phyloP scores from a whole-genome alignment of 2,888 invertebrate genomes.

The Xestobium rufovillosum region DNA sequence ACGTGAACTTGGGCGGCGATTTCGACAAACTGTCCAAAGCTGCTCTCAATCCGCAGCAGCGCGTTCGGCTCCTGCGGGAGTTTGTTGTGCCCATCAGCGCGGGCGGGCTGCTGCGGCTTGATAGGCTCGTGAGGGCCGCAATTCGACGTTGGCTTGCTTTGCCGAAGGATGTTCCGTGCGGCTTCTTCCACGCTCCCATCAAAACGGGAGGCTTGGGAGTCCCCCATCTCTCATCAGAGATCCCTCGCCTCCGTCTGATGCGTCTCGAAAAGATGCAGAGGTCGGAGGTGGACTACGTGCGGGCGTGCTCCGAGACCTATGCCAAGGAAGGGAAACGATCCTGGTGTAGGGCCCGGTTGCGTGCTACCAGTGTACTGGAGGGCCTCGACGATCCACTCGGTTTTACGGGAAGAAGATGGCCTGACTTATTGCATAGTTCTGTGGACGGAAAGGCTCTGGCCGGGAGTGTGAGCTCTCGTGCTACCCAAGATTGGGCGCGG shows the following conservation, averaged over 20 bases:
- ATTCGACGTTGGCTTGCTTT: neutral
- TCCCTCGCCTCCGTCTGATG: neutral
- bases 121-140: neutral
- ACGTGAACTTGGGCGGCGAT: neutral
- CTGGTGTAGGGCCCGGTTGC: neutral
- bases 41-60: constrained; percentile 3
- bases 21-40: constrained; percentile 6
- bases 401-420: too few relatives aligned
- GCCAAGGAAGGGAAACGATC: neutral
- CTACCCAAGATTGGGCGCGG: constrained; percentile 8
- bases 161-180: constrained; percentile 1
- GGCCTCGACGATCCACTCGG: neutral
- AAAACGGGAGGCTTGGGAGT: constrained; percentile 14
- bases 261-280: neutral
- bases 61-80: constrained; percentile 2
- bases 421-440: neutral
- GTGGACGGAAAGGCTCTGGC: constrained; percentile 12
- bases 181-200: constrained; percentile 11
- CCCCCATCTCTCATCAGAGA: constrained; percentile 4
- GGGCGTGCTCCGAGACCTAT: neutral
- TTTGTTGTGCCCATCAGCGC: neutral
- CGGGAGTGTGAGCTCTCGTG: neutral
- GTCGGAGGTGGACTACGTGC: neutral
- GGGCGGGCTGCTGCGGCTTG: neutral
- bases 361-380: neutral